Base-by-base conservation (phyloP, 2,113 vertebrate genomes). In the Tetrax tetrax region DNA sequence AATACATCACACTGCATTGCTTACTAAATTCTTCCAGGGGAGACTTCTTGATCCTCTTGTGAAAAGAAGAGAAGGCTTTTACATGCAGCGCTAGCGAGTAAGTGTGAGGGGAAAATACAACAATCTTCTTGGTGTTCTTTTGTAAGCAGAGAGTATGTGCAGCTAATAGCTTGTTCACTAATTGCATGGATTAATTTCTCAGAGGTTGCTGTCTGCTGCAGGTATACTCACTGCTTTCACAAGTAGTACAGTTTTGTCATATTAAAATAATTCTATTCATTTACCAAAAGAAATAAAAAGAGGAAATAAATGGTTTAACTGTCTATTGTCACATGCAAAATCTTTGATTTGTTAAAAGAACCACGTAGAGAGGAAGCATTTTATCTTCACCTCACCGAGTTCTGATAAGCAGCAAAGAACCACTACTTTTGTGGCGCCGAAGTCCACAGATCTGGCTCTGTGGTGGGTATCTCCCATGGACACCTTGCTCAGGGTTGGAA, bases 361-460 rank as follows among this genome's bases (percentile, higher is more conserved):
- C 45, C 68, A 38, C 14, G 37, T 88, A 64, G 81, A 75, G 94
- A 89, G 31, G 72, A 94, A 95, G 35, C 70, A 92, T 93, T 96
- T 94, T 91, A 89, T 95, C 86, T 96, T 95, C 94, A 96, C 96
- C 84, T 97, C 75, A n/a, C 92, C 0, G 43, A 93, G 69, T 94
- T 96, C 82, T 89, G 68, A 91, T 90, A 85, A 96, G 65, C 89
- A 93, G 94, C 90, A 97, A 95, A 97, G 82, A 84, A 75, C 65
- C 89, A 91, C 54, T 90, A 94, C 64, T 75, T 95, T 84, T 96
- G 92, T 96, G 96, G 84, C 1, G 37, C 54, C 41, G 56, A 85
- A 93, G 89, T 95, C 90, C 94, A 97, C 89, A 95, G 96, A 97
- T 97, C 95, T 96, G 92, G 50, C 96, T 96, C 95, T 90, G 93